These are phyloP conservation scores for Pseudoatta argentina DNA, from an alignment of 1,140 invertebrate species.

Conservation along the genomic window DNA sequence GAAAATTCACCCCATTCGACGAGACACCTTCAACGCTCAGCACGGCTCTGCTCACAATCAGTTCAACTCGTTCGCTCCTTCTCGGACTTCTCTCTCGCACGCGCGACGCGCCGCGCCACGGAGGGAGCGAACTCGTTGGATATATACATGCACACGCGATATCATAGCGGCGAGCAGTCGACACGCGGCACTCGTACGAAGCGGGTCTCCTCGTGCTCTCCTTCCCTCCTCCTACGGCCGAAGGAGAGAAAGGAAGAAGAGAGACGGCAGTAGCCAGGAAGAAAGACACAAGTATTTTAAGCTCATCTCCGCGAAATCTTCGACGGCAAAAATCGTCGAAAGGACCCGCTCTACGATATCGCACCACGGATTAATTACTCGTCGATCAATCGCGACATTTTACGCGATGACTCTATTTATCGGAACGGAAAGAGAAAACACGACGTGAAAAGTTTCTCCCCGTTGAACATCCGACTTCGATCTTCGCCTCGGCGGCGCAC, in stretches of 20 bases:
- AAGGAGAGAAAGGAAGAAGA: constrained; percentile 37
- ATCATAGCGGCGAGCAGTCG: constrained; percentile 81
- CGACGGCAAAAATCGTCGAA: neutral
- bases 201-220: constrained; percentile 62
- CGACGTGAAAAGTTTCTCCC: neutral
- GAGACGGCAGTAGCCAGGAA: neutral
- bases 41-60: neutral
- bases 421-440: neutral
- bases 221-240: constrained; percentile 20
- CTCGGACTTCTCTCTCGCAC: neutral
- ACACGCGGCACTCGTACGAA: constrained; percentile 81
- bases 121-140: constrained; percentile 56
- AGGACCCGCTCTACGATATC: neutral
- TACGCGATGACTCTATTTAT: constrained; percentile 32
- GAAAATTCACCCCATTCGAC: constrained; percentile 33
- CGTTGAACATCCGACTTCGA: constrained; percentile 20
- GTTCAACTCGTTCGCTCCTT: constrained; percentile 10
- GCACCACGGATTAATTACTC: neutral
- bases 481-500: neutral
- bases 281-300: constrained; percentile 23
- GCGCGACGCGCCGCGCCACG: neutral
- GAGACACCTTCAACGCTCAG: constrained; percentile 26
- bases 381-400: neutral
- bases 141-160: constrained; percentile 79
- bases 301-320: neutral